Base-by-base conservation (phyloP, 2,888 invertebrate genomes). In the Pristionchus japonicus region DNA sequence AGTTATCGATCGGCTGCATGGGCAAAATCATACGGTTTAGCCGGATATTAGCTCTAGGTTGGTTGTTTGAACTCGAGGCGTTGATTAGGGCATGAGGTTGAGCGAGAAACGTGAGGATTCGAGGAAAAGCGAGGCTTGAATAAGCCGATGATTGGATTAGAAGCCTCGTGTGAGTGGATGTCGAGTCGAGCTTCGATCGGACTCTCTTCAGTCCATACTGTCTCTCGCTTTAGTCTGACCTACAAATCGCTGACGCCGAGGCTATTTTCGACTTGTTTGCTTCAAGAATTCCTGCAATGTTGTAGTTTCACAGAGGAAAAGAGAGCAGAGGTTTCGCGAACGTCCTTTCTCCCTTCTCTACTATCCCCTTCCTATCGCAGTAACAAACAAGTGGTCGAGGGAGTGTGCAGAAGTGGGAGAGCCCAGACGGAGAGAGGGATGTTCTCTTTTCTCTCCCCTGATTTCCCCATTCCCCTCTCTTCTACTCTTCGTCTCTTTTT, bases 241-340 rank as follows among this genome's bases (percentile, higher is more conserved):
- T n/a, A n/a, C n/a, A n/a, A n/a, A n/a, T n/a, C n/a, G 23, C 57
- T 57, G 9, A 3, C 9, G n/a, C 6, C 9, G 34, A 37, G 70
- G 70, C 70, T 70, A 70, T 70, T 70, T 70, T 37, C 20, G 70
- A 70, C 70, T 70, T 70, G 70, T 70, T 70, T 70, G 70, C 70
- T 37, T 23, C 20, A 4, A 1, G 70, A 15, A 31, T 64, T 17
- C 17, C 31, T 34, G 64, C 64, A 34, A 31, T 64, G 31, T 20
- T 64, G 1, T 64, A 31, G 64, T 64, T 64, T 3, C 17, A 13
- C 64, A n/a, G 64, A 64, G 15, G 15, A 70, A 37, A 70, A 17
- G 37, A 20, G 70, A 70, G 70, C 31, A 17, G 61, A n/a, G 23
- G 40, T 70, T 70, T 70, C 37, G n/a, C n/a, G 70, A 70, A 70